These are phyloP conservation scores for Pissodes strobi DNA, from an alignment of 1,140 invertebrate genomes.

Conservation along the genomic window DNA sequence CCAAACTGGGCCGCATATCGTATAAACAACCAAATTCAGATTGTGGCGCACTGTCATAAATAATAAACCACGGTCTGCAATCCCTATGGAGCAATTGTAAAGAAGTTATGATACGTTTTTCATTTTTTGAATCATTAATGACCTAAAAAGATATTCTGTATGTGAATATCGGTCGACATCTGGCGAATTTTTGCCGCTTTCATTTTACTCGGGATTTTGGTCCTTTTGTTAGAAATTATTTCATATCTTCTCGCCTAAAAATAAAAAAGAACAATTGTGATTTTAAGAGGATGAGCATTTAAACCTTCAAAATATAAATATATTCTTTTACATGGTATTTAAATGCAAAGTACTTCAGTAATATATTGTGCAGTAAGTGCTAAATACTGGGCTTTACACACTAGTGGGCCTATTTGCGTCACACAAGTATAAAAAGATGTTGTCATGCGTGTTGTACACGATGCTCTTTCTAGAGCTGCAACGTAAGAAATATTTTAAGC, in stretches of 20 bases:
- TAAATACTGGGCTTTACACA: too few species aligned
- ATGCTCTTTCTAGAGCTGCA: too few species aligned
- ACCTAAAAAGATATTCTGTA: constrained; percentile 10
- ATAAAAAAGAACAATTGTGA: not conserved
- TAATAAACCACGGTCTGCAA: not conserved
- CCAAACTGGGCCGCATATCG: not conserved
- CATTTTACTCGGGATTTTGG: not conserved
- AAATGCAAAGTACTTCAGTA: too few species aligned
- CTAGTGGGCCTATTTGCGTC: too few species aligned
- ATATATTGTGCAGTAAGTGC: too few species aligned
- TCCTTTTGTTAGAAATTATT: too few species aligned
- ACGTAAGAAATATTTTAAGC: too few species aligned
- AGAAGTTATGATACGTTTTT: constrained; percentile 24
- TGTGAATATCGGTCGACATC: constrained; percentile 22
- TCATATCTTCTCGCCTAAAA: not conserved
- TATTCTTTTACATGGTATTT: too few species aligned
- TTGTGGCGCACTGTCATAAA: constrained; percentile 1
- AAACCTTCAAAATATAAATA: too few species aligned
- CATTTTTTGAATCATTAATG: constrained; percentile 30
- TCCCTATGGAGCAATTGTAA: constrained; percentile 24
- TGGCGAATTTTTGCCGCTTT: constrained; percentile 8
- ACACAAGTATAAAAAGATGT: too few species aligned
- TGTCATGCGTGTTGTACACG: too few species aligned
- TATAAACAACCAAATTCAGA: constrained; percentile 11
- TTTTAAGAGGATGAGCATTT: not conserved